These are phyloP conservation scores for Sitta europaea DNA, from an alignment of 2,113 vertebrate genomes.

Conservation along the genomic window DNA sequence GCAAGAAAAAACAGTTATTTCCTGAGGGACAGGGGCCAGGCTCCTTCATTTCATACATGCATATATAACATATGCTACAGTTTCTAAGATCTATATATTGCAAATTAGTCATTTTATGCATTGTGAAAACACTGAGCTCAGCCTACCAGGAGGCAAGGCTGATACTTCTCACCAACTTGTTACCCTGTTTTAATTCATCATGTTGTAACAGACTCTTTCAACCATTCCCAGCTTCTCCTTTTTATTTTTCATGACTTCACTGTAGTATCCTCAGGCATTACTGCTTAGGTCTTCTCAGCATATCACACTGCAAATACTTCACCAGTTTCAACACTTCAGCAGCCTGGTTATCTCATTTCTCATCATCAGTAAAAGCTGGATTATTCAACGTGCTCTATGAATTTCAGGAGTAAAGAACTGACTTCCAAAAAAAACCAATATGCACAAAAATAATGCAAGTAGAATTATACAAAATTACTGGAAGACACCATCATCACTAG, in stretches of 20 bases:
- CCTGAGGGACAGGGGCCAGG: not conserved
- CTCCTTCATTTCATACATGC: not conserved
- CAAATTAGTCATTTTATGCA: not conserved
- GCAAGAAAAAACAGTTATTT: not conserved
- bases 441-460: not conserved
- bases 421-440: rapidly evolving
- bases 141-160: not conserved
- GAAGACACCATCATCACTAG: not conserved
- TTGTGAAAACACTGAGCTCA: not conserved
- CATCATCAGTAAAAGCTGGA: not conserved
- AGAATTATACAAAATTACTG: not conserved
- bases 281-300: not conserved
- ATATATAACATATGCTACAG: not conserved
- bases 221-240: not conserved
- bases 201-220: not conserved
- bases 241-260: not conserved
- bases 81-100: not conserved
- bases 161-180: not conserved
- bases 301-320: not conserved
- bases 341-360: not conserved
- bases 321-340: not conserved
- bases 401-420: not conserved
- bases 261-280: not conserved
- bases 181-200: not conserved
- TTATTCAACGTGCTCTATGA: not conserved